Percentiles rank a stretch among this genome's conserved stretches.
phyloP scores from a whole-genome alignment of 2,797 vertebrate genomes.

The Chelon auratus region DNA sequence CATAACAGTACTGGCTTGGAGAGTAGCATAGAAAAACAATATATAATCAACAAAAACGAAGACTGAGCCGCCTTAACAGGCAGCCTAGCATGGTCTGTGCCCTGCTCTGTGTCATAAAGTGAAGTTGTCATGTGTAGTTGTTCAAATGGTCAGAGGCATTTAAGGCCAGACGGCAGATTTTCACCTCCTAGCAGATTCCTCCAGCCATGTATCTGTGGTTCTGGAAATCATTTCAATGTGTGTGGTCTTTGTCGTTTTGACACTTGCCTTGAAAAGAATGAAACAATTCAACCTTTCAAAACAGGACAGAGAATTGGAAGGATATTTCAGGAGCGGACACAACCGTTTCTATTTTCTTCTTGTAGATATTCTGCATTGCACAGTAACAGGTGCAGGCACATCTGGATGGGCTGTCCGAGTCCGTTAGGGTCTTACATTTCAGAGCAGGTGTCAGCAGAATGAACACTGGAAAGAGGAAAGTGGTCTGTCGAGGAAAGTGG shows the following conservation, averaged over 20 bases:
- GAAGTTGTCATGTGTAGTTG: not conserved
- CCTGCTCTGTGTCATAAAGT: not conserved
- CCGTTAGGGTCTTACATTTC: conserved; percentile 57
- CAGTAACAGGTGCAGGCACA: conserved; percentile 61
- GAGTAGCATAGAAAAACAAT: no score
- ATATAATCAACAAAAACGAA: no score
- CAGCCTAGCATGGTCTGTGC: no score
- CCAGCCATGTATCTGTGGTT: not conserved
- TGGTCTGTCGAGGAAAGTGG: conserved; percentile 46
- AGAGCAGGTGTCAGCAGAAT: conserved; percentile 44
- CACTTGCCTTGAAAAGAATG: no score
- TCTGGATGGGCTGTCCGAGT: conserved; percentile 62
- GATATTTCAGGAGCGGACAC: not conserved
- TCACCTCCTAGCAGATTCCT: not conserved
- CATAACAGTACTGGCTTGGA: no score
- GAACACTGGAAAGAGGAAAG: conserved; percentile 52
- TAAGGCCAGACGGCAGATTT: not conserved
- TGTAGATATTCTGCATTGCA: conserved; percentile 25
- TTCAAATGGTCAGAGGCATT: rapidly evolving
- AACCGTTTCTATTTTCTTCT: not conserved
- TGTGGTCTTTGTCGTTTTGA: no score
- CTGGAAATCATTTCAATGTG: not conserved
- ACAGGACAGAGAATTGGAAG: not conserved
- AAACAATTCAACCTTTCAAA: not conserved
- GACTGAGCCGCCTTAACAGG: no score